Base-by-base conservation (phyloP, 1,140 invertebrate species). In the Drosophila takahashii region DNA sequence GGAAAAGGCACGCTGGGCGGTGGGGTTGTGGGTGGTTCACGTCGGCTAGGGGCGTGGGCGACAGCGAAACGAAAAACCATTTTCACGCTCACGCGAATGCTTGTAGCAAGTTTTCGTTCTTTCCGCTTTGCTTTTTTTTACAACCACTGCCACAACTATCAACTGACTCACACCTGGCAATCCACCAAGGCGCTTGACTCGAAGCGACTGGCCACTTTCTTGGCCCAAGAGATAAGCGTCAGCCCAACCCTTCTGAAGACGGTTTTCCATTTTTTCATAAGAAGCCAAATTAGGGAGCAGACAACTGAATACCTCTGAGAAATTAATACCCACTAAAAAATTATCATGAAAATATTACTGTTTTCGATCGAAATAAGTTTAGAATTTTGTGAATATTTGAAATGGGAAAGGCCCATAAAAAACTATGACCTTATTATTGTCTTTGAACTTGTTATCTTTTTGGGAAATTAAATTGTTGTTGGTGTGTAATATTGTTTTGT, bases 31-130 rank as follows among this genome's bases (percentile, higher is more conserved):
- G 41, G 2, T 10, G 8, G 41, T 16, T 8, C 8, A 3, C 15
- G 41, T 18, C 15, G 41, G 0, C 29, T 18, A 16, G 0, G 39
- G 57, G 42, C 41, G 57, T 74, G 71, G 70, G 71, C 58, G 58
- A 47, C 44, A 76, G 71, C 60, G 73, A 76, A 77, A 87, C 79
- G 83, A 89, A 86, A 86, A 86, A 87, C 83, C 83, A 87, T 86
- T 86, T 86, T 86, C 83, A 86, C 83, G 83, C 83, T 86, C 83
- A 86, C 83, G 83, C 83, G 83, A 87, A 66, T 86, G 83, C 79
- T 81, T 86, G 77, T 57, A 85, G 62, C 70, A 77, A 85, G 70
- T 87, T 84, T 84, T 84, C 71, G 79, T 66, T 67, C 36, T 42
- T 67, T 67, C 72, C 71, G 71, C 60, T 62, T 36, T 54, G 47